Conservation (phyloP, 1,140 invertebrate genomes). For the Penaeus vannamei region DNA sequence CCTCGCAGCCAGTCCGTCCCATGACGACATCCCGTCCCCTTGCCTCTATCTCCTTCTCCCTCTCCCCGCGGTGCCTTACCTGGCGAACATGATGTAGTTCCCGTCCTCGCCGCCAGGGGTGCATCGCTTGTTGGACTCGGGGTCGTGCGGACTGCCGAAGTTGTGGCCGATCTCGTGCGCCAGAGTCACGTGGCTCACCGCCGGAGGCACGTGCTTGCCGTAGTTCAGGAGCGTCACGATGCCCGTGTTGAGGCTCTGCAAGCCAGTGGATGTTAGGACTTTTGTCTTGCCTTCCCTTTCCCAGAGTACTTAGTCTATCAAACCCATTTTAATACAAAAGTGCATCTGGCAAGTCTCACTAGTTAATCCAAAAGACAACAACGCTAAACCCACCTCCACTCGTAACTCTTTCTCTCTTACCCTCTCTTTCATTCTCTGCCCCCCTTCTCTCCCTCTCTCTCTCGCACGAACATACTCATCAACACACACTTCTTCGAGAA, state of each 20-base stretch:
- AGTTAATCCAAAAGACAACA: too few relatives aligned
- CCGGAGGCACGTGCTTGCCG: conserved; percentile 97
- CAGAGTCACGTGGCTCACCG: conserved; percentile 98
- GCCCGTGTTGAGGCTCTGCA: conserved; percentile 94
- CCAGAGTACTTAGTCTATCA: too few relatives aligned
- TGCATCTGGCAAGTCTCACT: too few relatives aligned
- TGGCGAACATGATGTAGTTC: conserved; percentile 98
- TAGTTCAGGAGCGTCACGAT: conserved; percentile 99
- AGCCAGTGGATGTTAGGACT: background rate
- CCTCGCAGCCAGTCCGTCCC: too few relatives aligned
- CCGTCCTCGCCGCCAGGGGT: conserved; percentile 85
- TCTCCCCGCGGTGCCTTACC: conserved; percentile 70
- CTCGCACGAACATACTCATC: too few relatives aligned
- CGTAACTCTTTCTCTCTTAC: too few relatives aligned
- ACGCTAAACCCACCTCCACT: too few relatives aligned
- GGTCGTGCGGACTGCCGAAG: conserved; percentile 97
- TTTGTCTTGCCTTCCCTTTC: too few relatives aligned
- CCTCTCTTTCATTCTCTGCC: too few relatives aligned
- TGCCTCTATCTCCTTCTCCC: background rate
- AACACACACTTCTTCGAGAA: background rate
- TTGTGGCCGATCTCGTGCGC: conserved; percentile 99
- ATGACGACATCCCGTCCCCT: background rate
- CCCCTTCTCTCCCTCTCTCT: background rate
- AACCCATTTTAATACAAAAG: too few relatives aligned
- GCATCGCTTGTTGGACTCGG: conserved; percentile 82